Percentiles rank a stretch among this genome's conserved stretches.
phyloP scores from a whole-genome alignment of 1,140 invertebrate genomes.

The Micrasema longulum region DNA sequence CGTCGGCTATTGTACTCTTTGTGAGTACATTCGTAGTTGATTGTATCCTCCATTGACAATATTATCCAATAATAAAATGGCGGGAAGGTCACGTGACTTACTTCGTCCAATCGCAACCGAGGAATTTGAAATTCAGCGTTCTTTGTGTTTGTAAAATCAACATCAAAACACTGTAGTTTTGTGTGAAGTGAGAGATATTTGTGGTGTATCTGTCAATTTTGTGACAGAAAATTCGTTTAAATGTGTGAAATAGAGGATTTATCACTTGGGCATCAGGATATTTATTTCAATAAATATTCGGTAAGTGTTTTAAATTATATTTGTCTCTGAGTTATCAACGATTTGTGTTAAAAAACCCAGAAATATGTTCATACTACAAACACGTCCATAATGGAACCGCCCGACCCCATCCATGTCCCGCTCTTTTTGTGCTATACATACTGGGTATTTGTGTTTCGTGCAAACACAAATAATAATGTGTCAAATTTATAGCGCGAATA shows the following conservation, averaged over 20 bases:
- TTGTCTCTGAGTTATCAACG: neutral
- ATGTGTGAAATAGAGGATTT: conserved; percentile 69
- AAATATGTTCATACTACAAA: conserved; percentile 41
- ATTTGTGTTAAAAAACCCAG: conserved; percentile 40
- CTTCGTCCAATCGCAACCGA: conserved; percentile 61
- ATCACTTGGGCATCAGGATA: conserved; percentile 67
- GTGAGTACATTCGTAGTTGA: conserved; percentile 18
- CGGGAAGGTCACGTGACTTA: conserved; percentile 61
- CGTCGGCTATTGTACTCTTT: conserved; percentile 11
- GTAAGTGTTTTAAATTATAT: conserved; percentile 58
- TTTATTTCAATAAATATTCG: conserved; percentile 69
- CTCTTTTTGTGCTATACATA: conserved; percentile 59
- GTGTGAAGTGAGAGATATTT: conserved; percentile 57
- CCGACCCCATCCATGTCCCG: conserved; percentile 61
- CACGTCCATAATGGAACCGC: conserved; percentile 61
- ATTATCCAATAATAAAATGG: conserved; percentile 58
- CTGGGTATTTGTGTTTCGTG: neutral
- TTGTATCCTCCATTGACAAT: conserved; percentile 39
- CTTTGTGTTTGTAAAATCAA: conserved; percentile 61
- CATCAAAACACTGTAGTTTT: conserved; percentile 49
- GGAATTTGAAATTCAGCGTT: conserved; percentile 57
- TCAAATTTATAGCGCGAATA: conserved; percentile 14
- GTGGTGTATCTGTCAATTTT: conserved; percentile 69
- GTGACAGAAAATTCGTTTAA: conserved; percentile 66
- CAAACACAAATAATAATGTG: conserved; percentile 7